Evolutionary conservation across 2,797 vertebrate species (phyloP).

Genomic region (Hapalemur alaotrensis): DNA sequence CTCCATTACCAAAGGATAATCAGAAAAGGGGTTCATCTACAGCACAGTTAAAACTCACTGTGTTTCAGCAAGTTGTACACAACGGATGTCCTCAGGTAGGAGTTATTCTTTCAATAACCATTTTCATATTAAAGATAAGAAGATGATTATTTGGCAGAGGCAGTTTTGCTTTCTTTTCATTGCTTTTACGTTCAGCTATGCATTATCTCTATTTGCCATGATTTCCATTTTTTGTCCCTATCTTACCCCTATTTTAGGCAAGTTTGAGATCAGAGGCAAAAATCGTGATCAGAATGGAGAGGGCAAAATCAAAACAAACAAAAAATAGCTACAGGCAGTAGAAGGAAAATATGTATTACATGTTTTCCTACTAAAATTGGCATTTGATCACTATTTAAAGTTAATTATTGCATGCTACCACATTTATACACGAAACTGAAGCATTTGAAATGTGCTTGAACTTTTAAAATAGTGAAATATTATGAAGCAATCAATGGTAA

Average conservation of each 20-base stretch:
- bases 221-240: neutral
- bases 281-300: neutral
- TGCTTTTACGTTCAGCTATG: neutral
- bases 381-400: neutral
- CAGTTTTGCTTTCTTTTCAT: neutral
- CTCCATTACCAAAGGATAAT: neutral
- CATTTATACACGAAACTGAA: neutral
- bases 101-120: neutral
- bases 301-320: neutral
- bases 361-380: neutral
- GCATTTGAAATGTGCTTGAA: neutral
- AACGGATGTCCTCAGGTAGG: neutral
- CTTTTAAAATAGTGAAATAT: neutral
- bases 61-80: neutral
- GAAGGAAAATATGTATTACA: neutral
- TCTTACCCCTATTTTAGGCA: neutral
- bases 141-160: neutral
- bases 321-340: neutral
- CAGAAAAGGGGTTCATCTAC: neutral
- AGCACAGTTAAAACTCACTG: neutral
- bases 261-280: neutral
- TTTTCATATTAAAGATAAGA: neutral
- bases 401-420: neutral
- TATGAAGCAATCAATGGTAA: neutral
- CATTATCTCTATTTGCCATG: neutral